These are phyloP conservation scores for Mola mola DNA, from an alignment of 2,113 vertebrate species.

Conservation along the genomic window DNA sequence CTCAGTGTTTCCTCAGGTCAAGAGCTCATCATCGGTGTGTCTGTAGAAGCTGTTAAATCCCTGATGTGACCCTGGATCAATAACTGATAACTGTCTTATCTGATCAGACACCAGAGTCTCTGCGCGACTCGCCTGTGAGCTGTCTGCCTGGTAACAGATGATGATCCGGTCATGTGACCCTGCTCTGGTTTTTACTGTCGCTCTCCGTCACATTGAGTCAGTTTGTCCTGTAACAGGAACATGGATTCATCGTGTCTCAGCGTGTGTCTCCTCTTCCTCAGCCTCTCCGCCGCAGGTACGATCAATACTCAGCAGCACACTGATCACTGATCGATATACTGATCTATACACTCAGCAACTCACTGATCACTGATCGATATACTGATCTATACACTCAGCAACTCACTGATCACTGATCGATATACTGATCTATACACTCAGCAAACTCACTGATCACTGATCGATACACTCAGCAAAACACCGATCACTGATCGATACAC, in stretches of 20 bases:
- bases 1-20: too few relatives aligned
- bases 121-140: too few relatives aligned
- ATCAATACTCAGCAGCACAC: too few relatives aligned
- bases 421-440: neutral
- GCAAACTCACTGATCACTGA: neutral
- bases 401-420: neutral
- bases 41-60: too few relatives aligned
- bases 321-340: slow-evolving; percentile 10
- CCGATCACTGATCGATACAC: neutral
- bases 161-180: slow-evolving; percentile 37
- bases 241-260: slow-evolving; percentile 39
- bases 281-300: slow-evolving; percentile 36
- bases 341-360: too few relatives aligned
- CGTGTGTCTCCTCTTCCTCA: slow-evolving; percentile 41
- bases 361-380: neutral
- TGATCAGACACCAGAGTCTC: too few relatives aligned
- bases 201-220: slow-evolving; percentile 7
- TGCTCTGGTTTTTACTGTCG: neutral
- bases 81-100: too few relatives aligned
- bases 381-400: neutral
- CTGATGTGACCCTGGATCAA: too few relatives aligned
- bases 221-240: slow-evolving; percentile 14
- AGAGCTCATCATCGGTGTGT: too few relatives aligned
- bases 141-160: slow-evolving; percentile 53
- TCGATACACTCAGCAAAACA: neutral